phyloP scores from a whole-genome alignment of 2,797 vertebrate species.

The Epinephelus coioides region DNA sequence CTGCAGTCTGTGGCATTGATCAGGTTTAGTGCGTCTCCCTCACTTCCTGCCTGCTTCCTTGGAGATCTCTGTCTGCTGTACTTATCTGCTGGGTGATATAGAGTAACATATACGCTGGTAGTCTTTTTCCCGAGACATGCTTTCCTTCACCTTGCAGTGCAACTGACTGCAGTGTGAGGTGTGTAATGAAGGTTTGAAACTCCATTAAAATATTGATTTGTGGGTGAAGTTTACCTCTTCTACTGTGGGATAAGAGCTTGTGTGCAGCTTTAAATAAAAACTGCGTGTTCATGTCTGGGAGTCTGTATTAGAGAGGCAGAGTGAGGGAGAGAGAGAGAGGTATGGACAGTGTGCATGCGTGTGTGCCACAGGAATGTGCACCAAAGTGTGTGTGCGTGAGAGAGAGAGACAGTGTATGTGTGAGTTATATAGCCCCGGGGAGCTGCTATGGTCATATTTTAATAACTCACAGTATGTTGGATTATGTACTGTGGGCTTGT shows the following conservation, averaged over 20 bases:
- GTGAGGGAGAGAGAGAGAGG: conserved; percentile 19
- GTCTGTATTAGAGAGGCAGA: conserved; percentile 27
- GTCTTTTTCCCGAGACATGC: conserved; percentile 33
- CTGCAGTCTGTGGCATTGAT: conserved; percentile 60
- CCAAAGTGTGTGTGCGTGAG: conserved; percentile 48
- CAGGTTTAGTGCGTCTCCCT: conserved; percentile 44
- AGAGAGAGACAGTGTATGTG: conserved; percentile 63
- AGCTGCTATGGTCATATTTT: conserved; percentile 85
- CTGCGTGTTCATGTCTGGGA: conserved; percentile 36
- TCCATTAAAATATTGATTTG: conserved; percentile 69
- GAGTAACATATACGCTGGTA: conserved; percentile 29
- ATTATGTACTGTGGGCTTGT: conserved; percentile 85
- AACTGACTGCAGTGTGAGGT: conserved; percentile 34
- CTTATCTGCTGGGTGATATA: conserved; percentile 58
- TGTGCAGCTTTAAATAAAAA: conserved; percentile 64
- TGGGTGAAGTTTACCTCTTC: conserved; percentile 47
- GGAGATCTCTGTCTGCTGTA: conserved; percentile 30
- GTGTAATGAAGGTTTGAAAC: conserved; percentile 54
- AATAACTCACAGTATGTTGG: conserved; percentile 84
- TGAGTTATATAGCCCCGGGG: conserved; percentile 79
- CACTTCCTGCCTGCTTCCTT: conserved; percentile 60
- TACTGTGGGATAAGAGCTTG: conserved; percentile 29
- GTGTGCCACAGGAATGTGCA: conserved; percentile 75
- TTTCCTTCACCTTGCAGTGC: conserved; percentile 48
- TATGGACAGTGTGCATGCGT: conserved; percentile 57